A percentile compares a stretch with the other conserved stretches of the same genome.
Conservation (phyloP, 2,888 invertebrate species). For the Lamellibrachia columna region DNA sequence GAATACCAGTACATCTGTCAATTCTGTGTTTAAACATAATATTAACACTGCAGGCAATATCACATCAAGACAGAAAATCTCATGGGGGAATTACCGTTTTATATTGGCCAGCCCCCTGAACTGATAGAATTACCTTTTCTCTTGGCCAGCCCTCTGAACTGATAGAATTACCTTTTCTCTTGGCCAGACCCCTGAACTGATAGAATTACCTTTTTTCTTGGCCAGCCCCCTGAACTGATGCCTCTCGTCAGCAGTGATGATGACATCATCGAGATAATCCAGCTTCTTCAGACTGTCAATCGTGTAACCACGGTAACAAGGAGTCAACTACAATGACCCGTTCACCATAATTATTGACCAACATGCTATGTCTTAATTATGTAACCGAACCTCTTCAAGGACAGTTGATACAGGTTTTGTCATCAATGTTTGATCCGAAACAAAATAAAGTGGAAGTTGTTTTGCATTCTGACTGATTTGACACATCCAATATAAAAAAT, state of each 20-base stretch:
- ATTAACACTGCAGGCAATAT: no score
- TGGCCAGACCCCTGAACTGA: constrained; percentile 59
- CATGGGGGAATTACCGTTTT: constrained; percentile 50
- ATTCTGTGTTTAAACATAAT: no score
- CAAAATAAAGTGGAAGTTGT: no score
- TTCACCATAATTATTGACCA: no score
- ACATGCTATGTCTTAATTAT: no score
- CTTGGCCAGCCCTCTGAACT: constrained; percentile 59
- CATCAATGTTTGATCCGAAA: no score
- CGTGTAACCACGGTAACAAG: constrained; percentile 64
- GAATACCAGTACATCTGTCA: no score
- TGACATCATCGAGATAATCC: constrained; percentile 59
- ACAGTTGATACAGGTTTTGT: no score
- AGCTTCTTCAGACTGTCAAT: constrained; percentile 59
- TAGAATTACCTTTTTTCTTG: constrained; percentile 55
- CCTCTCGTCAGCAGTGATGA: constrained; percentile 63
- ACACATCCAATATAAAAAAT: no score
- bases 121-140: constrained; percentile 56
- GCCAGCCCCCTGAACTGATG: constrained; percentile 61
- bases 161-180: constrained; percentile 56
- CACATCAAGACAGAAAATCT: no score
- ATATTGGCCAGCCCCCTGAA: constrained; percentile 58
- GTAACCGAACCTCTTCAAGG: no score
- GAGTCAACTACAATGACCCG: constrained; percentile 53
- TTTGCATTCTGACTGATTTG: no score